phyloP scores from a whole-genome alignment of 2,888 invertebrate species.

The Emmelina monodactyla region DNA sequence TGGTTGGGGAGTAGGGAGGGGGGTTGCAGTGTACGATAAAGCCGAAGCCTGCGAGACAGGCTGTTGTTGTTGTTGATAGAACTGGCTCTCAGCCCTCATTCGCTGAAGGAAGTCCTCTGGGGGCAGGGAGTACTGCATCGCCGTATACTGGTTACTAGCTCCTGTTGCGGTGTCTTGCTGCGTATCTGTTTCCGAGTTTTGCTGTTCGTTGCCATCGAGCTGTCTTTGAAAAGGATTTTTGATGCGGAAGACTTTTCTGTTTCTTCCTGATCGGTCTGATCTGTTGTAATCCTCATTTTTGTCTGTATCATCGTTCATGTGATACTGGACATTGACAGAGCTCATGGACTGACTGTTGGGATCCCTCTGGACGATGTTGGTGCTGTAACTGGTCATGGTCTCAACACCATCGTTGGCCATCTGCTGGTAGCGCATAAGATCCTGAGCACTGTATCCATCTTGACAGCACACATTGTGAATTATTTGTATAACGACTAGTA shows the following conservation, averaged over 20 bases:
- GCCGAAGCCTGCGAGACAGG: slow-evolving; percentile 37
- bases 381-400: slow-evolving; percentile 34
- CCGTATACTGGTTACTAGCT: slow-evolving; percentile 58
- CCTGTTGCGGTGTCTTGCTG: slow-evolving; percentile 42
- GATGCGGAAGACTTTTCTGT: slow-evolving; percentile 46
- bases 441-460: slow-evolving; percentile 46
- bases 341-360: slow-evolving; percentile 36
- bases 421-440: slow-evolving; percentile 36
- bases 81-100: slow-evolving; percentile 47
- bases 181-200: slow-evolving; percentile 24
- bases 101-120: slow-evolving; percentile 57
- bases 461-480: slow-evolving; percentile 37
- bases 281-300: slow-evolving; percentile 35
- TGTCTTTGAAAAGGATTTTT: slow-evolving; percentile 53
- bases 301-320: slow-evolving; percentile 34
- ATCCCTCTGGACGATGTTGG: slow-evolving; percentile 38
- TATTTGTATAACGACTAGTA: slow-evolving; percentile 45
- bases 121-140: slow-evolving; percentile 55
- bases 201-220: slow-evolving; percentile 28
- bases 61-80: slow-evolving; percentile 34
- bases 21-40: slow-evolving; percentile 46
- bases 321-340: slow-evolving; percentile 38
- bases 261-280: slow-evolving; percentile 31
- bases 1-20: slow-evolving; percentile 47
- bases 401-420: slow-evolving; percentile 36